phyloP scores from a whole-genome alignment of 1,140 invertebrate species.

The Brachionus paranguensis region DNA sequence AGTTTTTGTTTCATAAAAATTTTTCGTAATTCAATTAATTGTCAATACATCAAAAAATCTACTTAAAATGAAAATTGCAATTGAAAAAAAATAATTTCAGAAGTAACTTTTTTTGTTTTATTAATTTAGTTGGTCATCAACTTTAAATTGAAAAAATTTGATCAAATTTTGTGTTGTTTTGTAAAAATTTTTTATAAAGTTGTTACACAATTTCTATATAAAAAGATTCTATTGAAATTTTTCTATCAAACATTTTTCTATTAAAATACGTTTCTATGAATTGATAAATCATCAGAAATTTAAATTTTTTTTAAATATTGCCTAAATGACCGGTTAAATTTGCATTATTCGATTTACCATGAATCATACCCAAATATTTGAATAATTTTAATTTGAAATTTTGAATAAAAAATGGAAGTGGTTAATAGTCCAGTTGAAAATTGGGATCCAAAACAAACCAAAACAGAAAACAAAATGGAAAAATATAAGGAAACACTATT shows the following conservation, averaged over 20 bases:
- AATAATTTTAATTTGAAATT: neutral
- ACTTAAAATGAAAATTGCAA: too few species aligned
- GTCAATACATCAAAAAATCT: too few species aligned
- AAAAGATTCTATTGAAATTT: too few species aligned
- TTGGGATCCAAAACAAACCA: neutral
- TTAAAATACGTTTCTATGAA: neutral
- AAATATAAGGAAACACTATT: neutral
- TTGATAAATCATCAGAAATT: neutral
- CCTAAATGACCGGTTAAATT: neutral
- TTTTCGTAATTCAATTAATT: too few species aligned
- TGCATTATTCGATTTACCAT: neutral
- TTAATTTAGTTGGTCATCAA: too few species aligned
- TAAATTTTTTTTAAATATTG: neutral
- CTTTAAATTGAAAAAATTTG: too few species aligned
- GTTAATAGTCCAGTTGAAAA: neutral
- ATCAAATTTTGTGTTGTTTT: too few species aligned
- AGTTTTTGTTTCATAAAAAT: too few species aligned
- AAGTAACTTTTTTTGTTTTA: too few species aligned
- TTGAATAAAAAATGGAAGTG: conserved; percentile 5
- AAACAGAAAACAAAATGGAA: neutral
- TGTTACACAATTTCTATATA: too few species aligned
- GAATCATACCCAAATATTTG: neutral
- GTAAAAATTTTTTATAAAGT: too few species aligned
- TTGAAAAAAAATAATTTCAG: too few species aligned
- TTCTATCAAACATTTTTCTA: neutral